These are phyloP conservation scores for Drosophila paucipuncta DNA, from an alignment of 2,888 invertebrate genomes.

Conservation along the genomic window DNA sequence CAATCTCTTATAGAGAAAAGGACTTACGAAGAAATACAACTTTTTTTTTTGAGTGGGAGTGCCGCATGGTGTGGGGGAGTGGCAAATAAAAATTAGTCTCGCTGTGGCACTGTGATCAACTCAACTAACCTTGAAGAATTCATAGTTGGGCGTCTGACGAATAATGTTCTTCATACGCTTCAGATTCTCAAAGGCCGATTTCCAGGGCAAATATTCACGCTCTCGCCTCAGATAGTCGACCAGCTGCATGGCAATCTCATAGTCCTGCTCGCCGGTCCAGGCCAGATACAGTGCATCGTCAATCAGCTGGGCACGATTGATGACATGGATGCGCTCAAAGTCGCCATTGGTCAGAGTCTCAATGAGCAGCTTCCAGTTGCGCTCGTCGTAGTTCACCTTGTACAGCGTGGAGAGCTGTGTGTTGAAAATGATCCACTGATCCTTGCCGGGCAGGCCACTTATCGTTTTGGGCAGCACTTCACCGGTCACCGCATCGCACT, in stretches of 20 bases:
- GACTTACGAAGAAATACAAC: slow-evolving; percentile 72
- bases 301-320: slow-evolving; percentile 93
- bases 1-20: background rate
- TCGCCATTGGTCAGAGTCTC: slow-evolving; percentile 87
- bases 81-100: slow-evolving; percentile 48
- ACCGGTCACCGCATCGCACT: slow-evolving; percentile 79
- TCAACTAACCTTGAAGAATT: slow-evolving; percentile 87
- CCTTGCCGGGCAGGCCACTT: slow-evolving; percentile 84
- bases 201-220: slow-evolving; percentile 86
- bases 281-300: slow-evolving; percentile 91
- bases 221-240: slow-evolving; percentile 86
- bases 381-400: slow-evolving; percentile 91
- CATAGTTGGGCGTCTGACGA: slow-evolving; percentile 88
- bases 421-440: slow-evolving; percentile 91
- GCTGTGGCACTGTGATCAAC: background rate
- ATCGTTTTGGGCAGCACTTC: slow-evolving; percentile 71
- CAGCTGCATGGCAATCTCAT: slow-evolving; percentile 87
- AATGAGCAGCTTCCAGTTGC: slow-evolving; percentile 90
- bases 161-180: slow-evolving; percentile 87
- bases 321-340: slow-evolving; percentile 87
- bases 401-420: slow-evolving; percentile 90
- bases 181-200: slow-evolving; percentile 87
- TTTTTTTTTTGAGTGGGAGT: slow-evolving; percentile 28
- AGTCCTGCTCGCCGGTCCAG: slow-evolving; percentile 88
- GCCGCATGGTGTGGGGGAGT: slow-evolving; percentile 11